Base-by-base conservation (phyloP, 2,888 invertebrate genomes). In the Brenthis daphne region DNA sequence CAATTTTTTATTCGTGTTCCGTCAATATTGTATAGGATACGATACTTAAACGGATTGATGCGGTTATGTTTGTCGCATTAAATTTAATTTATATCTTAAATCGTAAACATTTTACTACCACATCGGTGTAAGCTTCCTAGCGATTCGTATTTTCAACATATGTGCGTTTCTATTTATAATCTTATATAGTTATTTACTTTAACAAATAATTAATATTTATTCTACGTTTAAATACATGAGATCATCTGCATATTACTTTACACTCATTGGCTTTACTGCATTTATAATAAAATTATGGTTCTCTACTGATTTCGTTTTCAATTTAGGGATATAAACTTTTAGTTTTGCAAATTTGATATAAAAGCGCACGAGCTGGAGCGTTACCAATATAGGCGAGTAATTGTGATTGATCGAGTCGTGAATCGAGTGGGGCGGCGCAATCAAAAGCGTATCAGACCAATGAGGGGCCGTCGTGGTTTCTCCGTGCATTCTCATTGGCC, bases 361-460 rank as follows among this genome's bases (percentile, higher is more conserved):
- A 77, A 80, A 78, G 73, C 74, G 74, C 74, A 20, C 79, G 79
- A 82, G 79, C 83, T 84, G 84, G 81, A 85, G 81, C 79, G 80
- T 75, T 85, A 85, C 82, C 84, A 84, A 84, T 82, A 82, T 79
- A 80, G 81, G 77, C 83, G 83, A 82, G 83, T 88, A 90, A 91
- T 91, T 87, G 86, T 85, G 90, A 92, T 92, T 90, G 90, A 92
- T 92, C 85, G 89, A 85, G 86, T 79, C 85, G 81, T 83, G 89
- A 85, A 91, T 91, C 87, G 88, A 86, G 86, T 74, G 84, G 89
- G 92, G 92, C 91, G 92, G 89, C 74, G 91, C 91, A 89, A 91
- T 92, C 92, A 92, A 92, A 92, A 85, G 84, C 87, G 87, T 86
- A 90, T 89, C 88, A 86, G 83, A 79, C 91, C 91, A 92, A 92